Percentiles rank a stretch among this genome's conserved stretches.
Evolutionary conservation across 37 sponge, comb jelly and placozoan species (phyloP).

Genomic region (Halichondria panicea): DNA sequence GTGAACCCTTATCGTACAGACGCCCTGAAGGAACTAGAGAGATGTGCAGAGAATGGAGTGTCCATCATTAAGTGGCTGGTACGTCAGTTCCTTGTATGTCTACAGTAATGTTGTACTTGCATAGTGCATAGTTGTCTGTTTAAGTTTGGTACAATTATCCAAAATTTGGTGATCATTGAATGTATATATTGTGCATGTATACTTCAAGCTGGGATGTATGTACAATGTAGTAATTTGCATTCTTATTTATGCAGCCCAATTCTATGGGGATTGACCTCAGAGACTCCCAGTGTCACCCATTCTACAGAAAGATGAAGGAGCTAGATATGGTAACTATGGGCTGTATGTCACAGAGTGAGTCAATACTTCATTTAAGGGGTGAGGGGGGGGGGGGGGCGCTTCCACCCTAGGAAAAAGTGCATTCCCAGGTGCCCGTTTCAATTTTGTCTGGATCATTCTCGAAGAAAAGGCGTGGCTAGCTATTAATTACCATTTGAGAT

Average conservation of each 20-base stretch:
- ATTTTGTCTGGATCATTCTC: too few species aligned
- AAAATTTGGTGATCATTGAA: background rate
- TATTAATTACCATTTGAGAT: too few species aligned
- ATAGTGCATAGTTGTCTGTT: background rate
- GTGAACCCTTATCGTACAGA: constrained; percentile 85
- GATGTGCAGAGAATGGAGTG: constrained; percentile 62
- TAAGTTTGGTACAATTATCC: background rate
- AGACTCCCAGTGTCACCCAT: constrained; percentile 63
- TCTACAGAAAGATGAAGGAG: constrained; percentile 79
- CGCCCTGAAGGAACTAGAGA: constrained; percentile 70
- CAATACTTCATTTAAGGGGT: too few species aligned
- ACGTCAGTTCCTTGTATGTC: constrained; percentile 9
- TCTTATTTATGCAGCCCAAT: constrained; percentile 59
- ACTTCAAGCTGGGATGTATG: background rate
- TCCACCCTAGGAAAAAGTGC: too few species aligned
- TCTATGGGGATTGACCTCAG: constrained; percentile 74
- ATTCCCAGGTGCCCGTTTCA: too few species aligned
- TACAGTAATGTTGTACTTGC: too few species aligned
- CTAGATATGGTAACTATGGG: constrained; percentile 74
- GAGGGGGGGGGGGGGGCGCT: too few species aligned
- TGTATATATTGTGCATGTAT: background rate
- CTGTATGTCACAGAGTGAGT: too few species aligned
- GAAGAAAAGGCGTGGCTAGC: too few species aligned
- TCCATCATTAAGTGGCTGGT: constrained; percentile 91
- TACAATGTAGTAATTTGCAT: background rate